Evolutionary conservation across 2,888 invertebrate genomes (phyloP).

Genomic region (Calameuta idolon): DNA sequence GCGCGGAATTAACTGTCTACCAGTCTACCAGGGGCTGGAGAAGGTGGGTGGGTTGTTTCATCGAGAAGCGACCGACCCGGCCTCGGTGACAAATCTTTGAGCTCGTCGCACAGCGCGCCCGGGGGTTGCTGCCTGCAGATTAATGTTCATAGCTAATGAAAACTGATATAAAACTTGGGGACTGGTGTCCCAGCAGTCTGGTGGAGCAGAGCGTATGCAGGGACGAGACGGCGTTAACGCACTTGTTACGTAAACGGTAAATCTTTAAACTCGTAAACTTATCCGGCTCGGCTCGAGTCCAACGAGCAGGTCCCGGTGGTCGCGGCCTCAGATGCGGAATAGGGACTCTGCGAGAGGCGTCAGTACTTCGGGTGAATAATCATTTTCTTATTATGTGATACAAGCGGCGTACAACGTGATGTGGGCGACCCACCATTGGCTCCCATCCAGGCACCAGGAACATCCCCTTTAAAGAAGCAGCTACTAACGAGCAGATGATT

Average conservation of each 20-base stretch:
- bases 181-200: constrained; percentile 29
- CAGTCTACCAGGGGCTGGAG: too few relatives aligned
- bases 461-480: too few relatives aligned
- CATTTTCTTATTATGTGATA: too few relatives aligned
- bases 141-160: constrained; percentile 50
- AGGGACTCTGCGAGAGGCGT: too few relatives aligned
- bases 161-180: constrained; percentile 45
- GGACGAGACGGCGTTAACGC: constrained; percentile 38
- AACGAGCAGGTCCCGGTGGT: not conserved
- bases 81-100: not conserved
- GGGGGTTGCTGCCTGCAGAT: constrained; percentile 29
- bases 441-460: too few relatives aligned
- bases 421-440: too few relatives aligned
- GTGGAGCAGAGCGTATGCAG: constrained; percentile 8
- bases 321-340: not conserved
- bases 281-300: constrained; percentile 21
- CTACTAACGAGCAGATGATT: too few relatives aligned
- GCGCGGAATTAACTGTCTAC: too few relatives aligned
- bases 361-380: too few relatives aligned
- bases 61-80: too few relatives aligned
- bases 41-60: too few relatives aligned
- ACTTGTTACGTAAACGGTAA: constrained; percentile 53
- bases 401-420: too few relatives aligned
- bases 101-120: not conserved
- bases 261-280: constrained; percentile 52